A percentile compares a stretch with the other conserved stretches of the same genome.
Conservation (phyloP, 2,113 vertebrate genomes). For the Lutjanus erythropterus region DNA sequence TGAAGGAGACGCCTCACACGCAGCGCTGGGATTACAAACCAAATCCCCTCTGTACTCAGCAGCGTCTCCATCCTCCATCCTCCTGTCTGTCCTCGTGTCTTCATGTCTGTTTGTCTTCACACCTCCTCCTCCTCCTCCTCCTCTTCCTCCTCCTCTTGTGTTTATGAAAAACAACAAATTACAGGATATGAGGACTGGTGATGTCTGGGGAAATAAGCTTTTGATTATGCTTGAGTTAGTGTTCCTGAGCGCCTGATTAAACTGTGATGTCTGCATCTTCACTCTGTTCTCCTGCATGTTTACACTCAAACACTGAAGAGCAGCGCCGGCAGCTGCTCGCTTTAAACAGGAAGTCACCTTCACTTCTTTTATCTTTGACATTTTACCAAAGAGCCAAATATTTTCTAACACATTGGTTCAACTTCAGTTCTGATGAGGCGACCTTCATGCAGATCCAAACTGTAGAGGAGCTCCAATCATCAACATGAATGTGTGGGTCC, state of each 20-base stretch:
- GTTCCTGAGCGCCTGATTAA: conserved; percentile 49
- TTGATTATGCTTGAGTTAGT: conserved; percentile 52
- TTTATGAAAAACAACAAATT: conserved; percentile 67
- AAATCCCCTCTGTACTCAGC: conserved; percentile 39
- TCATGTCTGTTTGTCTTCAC: background rate
- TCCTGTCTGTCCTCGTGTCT: background rate
- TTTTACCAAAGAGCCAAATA: too few relatives aligned
- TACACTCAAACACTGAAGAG: background rate
- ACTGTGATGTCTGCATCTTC: conserved; percentile 41
- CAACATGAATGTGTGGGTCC: too few relatives aligned
- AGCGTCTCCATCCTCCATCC: conserved; percentile 31
- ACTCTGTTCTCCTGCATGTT: too few relatives aligned
- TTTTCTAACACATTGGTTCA: too few relatives aligned
- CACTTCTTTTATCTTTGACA: too few relatives aligned
- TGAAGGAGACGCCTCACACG: conserved; percentile 31
- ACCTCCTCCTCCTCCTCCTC: background rate
- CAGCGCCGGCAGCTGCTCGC: too few relatives aligned
- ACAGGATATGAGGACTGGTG: conserved; percentile 41
- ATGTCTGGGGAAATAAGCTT: conserved; percentile 65
- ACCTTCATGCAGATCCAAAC: too few relatives aligned
- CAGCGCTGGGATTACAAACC: conserved; percentile 46
- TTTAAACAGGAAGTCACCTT: too few relatives aligned
- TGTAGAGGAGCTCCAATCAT: too few relatives aligned
- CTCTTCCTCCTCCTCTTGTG: conserved; percentile 16
- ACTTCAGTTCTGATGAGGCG: too few relatives aligned